Base-by-base conservation (phyloP, 2,113 vertebrate species). In the Pantherophis guttatus region DNA sequence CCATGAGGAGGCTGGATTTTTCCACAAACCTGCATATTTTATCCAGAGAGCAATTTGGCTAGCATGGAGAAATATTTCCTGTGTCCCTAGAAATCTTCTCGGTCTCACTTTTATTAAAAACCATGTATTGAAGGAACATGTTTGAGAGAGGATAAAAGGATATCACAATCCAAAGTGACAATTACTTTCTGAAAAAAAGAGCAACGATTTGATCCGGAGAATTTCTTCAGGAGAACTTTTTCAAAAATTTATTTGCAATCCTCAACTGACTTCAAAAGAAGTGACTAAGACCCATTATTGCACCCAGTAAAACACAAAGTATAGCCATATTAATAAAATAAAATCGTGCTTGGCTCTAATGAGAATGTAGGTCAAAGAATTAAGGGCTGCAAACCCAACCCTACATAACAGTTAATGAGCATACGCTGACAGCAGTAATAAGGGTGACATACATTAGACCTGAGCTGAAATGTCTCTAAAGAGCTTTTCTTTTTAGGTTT, bases 341-440 rank as follows among this genome's bases (percentile, higher is more conserved):
- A 91, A 62, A 62, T 53, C 88, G 26, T 90, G 17, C 62, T 33
- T 92, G 39, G 33, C 75, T 87, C 39, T 54, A 94, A 87, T 33
- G 52, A 91, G 91, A 65, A 70, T 92, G 58, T 90, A 93, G 92
- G 92, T 90, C 81, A 90, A 12, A 57, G 24, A 88, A 88, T 89
- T 62, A 92, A 92, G 75, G 24, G n/a, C 26, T 39, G 89, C 70
- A 92, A 65, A 58, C 53, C 70, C 29, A 86, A 91, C 26, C 54
- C 33, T 54, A 91, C 24, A 88, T 87, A 92, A 88, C 55, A 65
- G 50, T 62, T 62, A 94, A 85, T 86, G 86, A 88, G 86, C 54
- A 59, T 19, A 7, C 53, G 24, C 26, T 54, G 55, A 62, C 50
- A 54, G 23, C 62, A 55, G 62, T 90, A 54, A 91, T 52, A 93